A percentile compares a stretch with the other conserved stretches of the same genome.
Conservation (phyloP, 1,140 invertebrate species). For the Drosophila chauvacae region DNA sequence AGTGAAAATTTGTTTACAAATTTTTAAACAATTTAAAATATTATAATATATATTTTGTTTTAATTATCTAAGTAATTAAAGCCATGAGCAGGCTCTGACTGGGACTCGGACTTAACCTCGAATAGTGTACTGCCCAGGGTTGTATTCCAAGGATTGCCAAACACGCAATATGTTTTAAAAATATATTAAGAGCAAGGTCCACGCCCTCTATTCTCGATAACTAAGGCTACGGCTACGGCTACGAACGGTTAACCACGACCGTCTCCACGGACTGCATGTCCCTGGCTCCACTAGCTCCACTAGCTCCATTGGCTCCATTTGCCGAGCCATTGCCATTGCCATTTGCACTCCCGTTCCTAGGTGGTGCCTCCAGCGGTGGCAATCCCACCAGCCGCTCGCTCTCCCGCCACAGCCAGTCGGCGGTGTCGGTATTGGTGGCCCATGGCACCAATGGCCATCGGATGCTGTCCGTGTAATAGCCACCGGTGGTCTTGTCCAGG, state of each 20-base stretch:
- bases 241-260: constrained; percentile 59
- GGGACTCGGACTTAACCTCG: background rate
- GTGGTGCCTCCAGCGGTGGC: constrained; percentile 45
- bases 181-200: constrained; percentile 21
- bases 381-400: constrained; percentile 77
- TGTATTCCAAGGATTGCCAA: constrained; percentile 10
- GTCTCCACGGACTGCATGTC: constrained; percentile 52
- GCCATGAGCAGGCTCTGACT: background rate
- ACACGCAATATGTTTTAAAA: constrained; percentile 15
- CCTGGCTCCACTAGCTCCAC: constrained; percentile 9
- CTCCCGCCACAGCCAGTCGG: constrained; percentile 90
- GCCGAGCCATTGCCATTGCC: constrained; percentile 38
- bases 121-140: background rate
- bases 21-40: background rate
- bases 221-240: constrained; percentile 12
- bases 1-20: background rate
- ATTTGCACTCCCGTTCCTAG: constrained; percentile 8
- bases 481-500: constrained; percentile 89
- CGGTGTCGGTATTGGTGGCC: constrained; percentile 85
- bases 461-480: constrained; percentile 86
- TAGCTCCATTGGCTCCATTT: constrained; percentile 3
- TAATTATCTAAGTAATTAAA: background rate
- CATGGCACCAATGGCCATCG: constrained; percentile 61
- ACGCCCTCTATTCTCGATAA: constrained; percentile 4
- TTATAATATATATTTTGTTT: background rate